A percentile compares a stretch with the other conserved stretches of the same genome.
Conservation (phyloP, 2,888 invertebrate species). For the Serrognathus titanus region DNA sequence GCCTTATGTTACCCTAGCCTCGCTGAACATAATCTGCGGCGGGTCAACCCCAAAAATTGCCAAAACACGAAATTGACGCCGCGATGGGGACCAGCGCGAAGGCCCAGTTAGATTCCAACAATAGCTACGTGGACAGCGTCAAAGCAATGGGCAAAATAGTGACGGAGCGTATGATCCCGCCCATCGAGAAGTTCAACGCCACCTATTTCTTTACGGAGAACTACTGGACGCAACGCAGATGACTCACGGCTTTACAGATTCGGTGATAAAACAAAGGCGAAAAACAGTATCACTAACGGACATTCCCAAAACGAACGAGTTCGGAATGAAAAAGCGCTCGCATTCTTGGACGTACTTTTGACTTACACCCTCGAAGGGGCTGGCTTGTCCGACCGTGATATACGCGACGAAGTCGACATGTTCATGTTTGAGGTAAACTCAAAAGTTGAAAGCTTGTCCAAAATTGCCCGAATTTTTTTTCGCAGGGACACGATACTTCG, state of each 20-base stretch:
- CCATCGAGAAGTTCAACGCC: conserved; percentile 51
- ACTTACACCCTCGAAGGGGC: conserved; percentile 54
- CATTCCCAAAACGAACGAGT: conserved; percentile 46
- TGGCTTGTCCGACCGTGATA: conserved; percentile 56
- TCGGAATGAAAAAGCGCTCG: conserved; percentile 62
- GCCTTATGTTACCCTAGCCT: conserved; percentile 32
- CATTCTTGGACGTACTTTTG: conserved; percentile 66
- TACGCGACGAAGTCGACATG: conserved; percentile 69
- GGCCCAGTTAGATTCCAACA: conserved; percentile 65
- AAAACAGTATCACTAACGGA: conserved; percentile 31
- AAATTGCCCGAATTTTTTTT: conserved; percentile 2
- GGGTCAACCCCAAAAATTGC: conserved; percentile 10
- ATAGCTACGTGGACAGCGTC: conserved; percentile 69
- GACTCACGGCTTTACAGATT: conserved; percentile 53
- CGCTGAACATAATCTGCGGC: conserved; percentile 39
- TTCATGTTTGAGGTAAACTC: conserved; percentile 66
- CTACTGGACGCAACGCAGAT: conserved; percentile 55
- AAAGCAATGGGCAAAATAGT: conserved; percentile 48
- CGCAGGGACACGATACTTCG: conserved; percentile 52
- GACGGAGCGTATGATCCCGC: conserved; percentile 32
- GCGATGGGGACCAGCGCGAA: conserved; percentile 77
- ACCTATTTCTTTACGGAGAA: conserved; percentile 55
- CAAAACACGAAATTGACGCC: conserved; percentile 33
- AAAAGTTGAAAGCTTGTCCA: background rate
- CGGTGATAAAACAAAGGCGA: conserved; percentile 52